phyloP scores from a whole-genome alignment of 2,888 invertebrate species.

The Aproaerema taeniolella region DNA sequence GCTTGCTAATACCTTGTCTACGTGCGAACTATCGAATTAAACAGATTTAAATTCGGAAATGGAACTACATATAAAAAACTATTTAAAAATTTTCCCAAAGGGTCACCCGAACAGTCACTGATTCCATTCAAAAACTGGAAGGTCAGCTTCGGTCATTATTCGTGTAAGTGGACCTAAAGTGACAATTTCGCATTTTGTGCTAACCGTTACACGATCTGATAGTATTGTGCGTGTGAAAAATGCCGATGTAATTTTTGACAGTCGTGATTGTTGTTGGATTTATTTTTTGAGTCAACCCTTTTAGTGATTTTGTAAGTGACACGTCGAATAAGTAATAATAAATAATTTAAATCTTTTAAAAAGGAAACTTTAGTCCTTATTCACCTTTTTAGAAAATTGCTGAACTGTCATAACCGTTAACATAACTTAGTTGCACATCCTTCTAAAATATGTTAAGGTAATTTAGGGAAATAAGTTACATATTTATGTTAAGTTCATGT shows the following conservation, averaged over 20 bases:
- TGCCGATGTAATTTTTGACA: conserved; percentile 5
- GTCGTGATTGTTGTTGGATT: no score
- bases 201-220: conserved; percentile 15
- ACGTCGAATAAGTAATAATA: no score
- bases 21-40: conserved; percentile 49
- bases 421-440: no score
- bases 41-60: conserved; percentile 33
- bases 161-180: conserved; percentile 15
- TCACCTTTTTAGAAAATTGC: no score
- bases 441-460: no score
- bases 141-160: conserved; percentile 19
- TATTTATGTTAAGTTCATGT: no score
- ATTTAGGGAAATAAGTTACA: no score
- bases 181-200: conserved; percentile 17
- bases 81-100: conserved; percentile 22
- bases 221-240: conserved; percentile 10
- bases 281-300: no score
- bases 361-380: no score
- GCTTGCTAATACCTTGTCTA: conserved; percentile 44
- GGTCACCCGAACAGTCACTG: conserved; percentile 24
- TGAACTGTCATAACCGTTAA: no score
- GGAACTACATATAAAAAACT: conserved; percentile 19
- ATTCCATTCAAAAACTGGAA: conserved; percentile 18
- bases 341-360: no score
- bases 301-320: no score